These are phyloP conservation scores for Cherax destructor DNA, from an alignment of 1,140 invertebrate species.

Conservation along the genomic window DNA sequence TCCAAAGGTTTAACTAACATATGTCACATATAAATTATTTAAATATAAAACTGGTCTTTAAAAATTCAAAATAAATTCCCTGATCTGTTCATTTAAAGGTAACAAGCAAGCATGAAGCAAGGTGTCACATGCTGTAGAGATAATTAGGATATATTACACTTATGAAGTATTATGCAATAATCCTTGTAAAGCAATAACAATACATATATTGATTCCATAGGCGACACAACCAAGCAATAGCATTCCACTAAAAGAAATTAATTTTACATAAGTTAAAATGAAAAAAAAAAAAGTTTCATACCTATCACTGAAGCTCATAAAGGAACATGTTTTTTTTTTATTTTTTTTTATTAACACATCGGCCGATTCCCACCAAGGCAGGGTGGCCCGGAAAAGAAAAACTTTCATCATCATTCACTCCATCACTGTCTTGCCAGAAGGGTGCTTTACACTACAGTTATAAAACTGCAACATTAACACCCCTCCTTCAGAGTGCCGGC, in stretches of 20 bases:
- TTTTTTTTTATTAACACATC: no score
- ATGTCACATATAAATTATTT: background rate
- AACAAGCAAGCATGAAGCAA: background rate
- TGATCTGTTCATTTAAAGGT: background rate
- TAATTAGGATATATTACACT: background rate
- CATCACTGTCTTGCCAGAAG: no score
- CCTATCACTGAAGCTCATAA: no score
- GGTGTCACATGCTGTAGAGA: background rate
- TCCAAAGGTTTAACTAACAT: background rate
- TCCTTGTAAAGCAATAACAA: background rate
- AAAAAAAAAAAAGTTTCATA: background rate
- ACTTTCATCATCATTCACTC: no score
- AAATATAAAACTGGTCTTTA: background rate
- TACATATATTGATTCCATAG: background rate
- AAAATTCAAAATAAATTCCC: background rate
- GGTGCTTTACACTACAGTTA: no score
- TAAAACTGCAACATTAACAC: no score
- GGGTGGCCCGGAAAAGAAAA: no score
- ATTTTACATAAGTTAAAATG: background rate
- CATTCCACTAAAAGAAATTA: background rate
- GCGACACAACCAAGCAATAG: background rate
- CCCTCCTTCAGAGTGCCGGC: no score
- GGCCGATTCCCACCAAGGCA: no score
- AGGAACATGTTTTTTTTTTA: no score
- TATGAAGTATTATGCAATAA: background rate